Percentiles rank a stretch among this genome's conserved stretches.
phyloP scores from a whole-genome alignment of 2,888 invertebrate genomes.

The Andrena flavipes region DNA sequence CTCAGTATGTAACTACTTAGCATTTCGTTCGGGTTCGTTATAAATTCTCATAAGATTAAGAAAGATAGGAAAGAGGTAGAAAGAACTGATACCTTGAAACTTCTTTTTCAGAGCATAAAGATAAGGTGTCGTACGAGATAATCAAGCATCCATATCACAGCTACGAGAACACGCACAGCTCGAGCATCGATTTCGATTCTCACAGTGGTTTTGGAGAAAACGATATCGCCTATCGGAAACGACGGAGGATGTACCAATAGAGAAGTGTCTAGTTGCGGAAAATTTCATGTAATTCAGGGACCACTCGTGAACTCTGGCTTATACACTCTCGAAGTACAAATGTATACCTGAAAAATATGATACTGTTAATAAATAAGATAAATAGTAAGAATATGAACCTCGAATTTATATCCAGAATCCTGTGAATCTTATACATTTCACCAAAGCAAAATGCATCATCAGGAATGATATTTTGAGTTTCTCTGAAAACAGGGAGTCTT shows the following conservation, averaged over 20 bases:
- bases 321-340: slow-evolving; percentile 11
- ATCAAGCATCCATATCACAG: slow-evolving; percentile 94
- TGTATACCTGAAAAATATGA: background rate
- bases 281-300: background rate
- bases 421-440: too few relatives aligned
- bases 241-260: slow-evolving; percentile 36
- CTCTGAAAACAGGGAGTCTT: background rate
- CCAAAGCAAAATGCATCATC: too few relatives aligned
- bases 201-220: slow-evolving; percentile 81
- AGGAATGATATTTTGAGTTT: background rate
- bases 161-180: slow-evolving; percentile 91
- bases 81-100: background rate
- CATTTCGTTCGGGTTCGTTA: too few relatives aligned
- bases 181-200: slow-evolving; percentile 88
- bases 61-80: background rate
- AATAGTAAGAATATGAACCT: background rate
- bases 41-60: too few relatives aligned
- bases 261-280: background rate
- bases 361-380: slow-evolving; percentile 5
- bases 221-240: slow-evolving; percentile 47
- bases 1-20: too few relatives aligned
- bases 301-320: too few relatives aligned
- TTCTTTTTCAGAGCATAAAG: slow-evolving; percentile 86
- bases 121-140: slow-evolving; percentile 94
- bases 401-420: background rate